Conservation (phyloP, 2,888 invertebrate species). For the Ochropleura leucogaster region DNA sequence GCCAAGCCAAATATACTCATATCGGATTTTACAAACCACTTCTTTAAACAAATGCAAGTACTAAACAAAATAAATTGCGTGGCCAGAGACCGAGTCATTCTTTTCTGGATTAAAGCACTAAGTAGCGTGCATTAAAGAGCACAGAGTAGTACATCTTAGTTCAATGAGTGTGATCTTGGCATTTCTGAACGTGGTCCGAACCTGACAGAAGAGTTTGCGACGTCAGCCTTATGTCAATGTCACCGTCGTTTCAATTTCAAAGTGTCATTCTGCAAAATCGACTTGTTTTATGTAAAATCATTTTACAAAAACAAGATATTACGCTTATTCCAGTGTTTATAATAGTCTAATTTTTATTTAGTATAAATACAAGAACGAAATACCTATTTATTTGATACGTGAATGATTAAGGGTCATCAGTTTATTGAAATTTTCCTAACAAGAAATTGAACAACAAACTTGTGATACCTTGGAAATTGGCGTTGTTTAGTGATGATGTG, state of each 20-base stretch:
- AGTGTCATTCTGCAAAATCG: background rate
- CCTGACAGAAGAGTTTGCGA: background rate
- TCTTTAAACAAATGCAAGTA: background rate
- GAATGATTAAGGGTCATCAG: background rate
- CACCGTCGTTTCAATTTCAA: background rate
- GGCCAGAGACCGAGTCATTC: background rate
- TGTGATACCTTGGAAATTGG: background rate
- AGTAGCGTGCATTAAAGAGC: background rate
- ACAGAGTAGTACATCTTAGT: background rate
- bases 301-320: background rate
- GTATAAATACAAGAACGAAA: background rate
- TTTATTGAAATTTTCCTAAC: background rate
- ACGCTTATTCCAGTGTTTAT: background rate
- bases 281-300: background rate
- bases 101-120: background rate
- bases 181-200: background rate
- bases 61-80: background rate
- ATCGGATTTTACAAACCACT: background rate
- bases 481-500: background rate
- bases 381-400: background rate
- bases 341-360: background rate
- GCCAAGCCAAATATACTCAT: background rate
- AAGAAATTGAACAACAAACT: slow-evolving; percentile 2
- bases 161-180: background rate
- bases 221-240: background rate